Evolutionary conservation across 1,140 invertebrate species (phyloP), one percentile per base, ranked within the genome.

Genomic region (Drosophila serrata): DNA sequence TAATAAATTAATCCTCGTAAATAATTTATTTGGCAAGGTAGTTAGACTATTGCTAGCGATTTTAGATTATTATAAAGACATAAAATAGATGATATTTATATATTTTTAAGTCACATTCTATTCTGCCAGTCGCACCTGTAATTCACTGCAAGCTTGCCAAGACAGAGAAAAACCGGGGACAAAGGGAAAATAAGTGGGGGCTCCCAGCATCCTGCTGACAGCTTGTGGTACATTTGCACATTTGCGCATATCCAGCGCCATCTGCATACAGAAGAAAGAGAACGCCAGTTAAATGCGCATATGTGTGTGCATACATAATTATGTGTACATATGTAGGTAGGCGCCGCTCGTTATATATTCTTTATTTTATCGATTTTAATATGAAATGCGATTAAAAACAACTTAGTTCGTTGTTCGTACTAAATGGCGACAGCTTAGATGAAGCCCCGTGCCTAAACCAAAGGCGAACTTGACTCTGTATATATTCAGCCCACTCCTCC

Each of bases 161-260:
- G 49, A 33, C 6, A 22, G 19, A 33, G 53, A 60, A 17, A 58
- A 22, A 24, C 33, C 11, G 12, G 33, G 24, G 11, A 24, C 24
- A 37, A 35, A 35, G 11, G 4, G 17, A 51, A 29, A 51, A 33
- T 29, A 33, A 19, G 48, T 13, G 24, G 12, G 4, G 6, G 55
- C 9, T 13, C n/a, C n/a, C n/a, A 29, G 65, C 65, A 51, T 29
- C 60, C 65, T 35, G 37, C 46, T 55, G 46, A 69, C 61, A 69
- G 65, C 62, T 67, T 43, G 46, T 69, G 46, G 27, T 46, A 49
- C 64, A 67, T 63, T 48, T 65, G 42, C 42, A 56, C 48, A 31
- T 39, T 27, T 56, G 9, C 51, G n/a, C 35, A 49, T 49, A 12
- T 43, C 24, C 37, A 13, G n/a, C 6, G n/a, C 37, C 19, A 19